phyloP scores from a whole-genome alignment of 2,113 vertebrate species.

The Scatophagus argus region DNA sequence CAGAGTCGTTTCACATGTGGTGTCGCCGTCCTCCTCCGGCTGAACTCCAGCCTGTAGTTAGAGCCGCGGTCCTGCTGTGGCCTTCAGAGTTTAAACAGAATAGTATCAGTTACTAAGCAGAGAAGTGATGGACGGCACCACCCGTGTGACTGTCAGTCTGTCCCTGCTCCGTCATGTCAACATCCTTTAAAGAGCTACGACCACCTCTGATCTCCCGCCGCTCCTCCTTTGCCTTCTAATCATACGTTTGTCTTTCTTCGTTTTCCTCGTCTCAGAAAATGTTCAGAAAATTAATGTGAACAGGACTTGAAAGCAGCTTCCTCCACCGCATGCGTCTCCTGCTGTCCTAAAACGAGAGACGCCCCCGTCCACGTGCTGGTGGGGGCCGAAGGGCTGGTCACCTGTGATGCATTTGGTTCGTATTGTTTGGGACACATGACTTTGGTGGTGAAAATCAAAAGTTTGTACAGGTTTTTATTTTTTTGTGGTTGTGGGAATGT shows the following conservation, averaged over 20 bases:
- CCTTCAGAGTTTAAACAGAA: neutral
- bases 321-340: neutral
- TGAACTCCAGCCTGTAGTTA: slow-evolving; percentile 15
- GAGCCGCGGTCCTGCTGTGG: neutral
- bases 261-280: neutral
- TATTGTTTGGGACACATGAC: too few species aligned
- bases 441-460: too few species aligned
- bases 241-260: neutral
- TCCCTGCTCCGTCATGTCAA: neutral
- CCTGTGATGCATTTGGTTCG: neutral
- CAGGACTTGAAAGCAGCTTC: neutral
- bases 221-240: slow-evolving; percentile 3
- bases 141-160: neutral
- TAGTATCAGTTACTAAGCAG: slow-evolving; percentile 5
- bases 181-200: slow-evolving; percentile 9
- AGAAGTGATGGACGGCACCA: slow-evolving; percentile 9
- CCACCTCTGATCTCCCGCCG: slow-evolving; percentile 4
- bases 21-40: neutral
- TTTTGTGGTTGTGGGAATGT: too few species aligned
- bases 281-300: neutral
- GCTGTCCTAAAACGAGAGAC: neutral
- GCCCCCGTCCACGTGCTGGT: too few species aligned
- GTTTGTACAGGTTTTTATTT: too few species aligned
- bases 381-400: too few species aligned
- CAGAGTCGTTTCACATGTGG: slow-evolving; percentile 21